phyloP scores from a whole-genome alignment of 2,888 invertebrate genomes.

The Dolichomitus sp. region DNA sequence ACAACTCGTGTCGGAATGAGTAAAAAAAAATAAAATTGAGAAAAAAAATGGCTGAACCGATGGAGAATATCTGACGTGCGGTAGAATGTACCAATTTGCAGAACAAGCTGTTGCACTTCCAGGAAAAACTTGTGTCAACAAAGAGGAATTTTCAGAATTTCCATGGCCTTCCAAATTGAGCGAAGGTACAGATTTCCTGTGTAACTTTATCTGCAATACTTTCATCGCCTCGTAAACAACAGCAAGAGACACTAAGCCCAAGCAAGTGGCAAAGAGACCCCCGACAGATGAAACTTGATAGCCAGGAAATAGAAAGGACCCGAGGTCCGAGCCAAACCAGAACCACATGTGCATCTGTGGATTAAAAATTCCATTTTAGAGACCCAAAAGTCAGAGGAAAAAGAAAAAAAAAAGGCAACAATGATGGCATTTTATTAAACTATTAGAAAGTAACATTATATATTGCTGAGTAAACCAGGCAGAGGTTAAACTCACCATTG shows the following conservation, averaged over 20 bases:
- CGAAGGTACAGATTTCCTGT: constrained; percentile 83
- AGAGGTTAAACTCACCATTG: constrained; percentile 52
- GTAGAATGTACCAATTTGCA: constrained; percentile 74
- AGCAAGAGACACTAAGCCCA: constrained; percentile 88
- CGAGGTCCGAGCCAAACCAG: constrained; percentile 90
- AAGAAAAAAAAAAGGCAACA: not conserved
- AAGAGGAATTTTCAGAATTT: constrained; percentile 85
- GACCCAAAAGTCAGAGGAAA: not conserved
- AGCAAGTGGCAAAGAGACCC: constrained; percentile 88
- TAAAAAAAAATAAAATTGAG: not conserved
- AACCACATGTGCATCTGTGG: constrained; percentile 89
- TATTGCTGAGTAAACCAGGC: not conserved
- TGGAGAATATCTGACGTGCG: not conserved
- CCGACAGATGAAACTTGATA: constrained; percentile 86
- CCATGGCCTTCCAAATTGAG: constrained; percentile 81
- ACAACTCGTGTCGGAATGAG: too few relatives aligned
- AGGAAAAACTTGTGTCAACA: constrained; percentile 82
- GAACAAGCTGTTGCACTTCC: constrained; percentile 61
- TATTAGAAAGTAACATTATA: not conserved
- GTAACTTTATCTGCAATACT: constrained; percentile 86
- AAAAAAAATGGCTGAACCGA: not conserved
- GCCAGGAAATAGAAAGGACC: constrained; percentile 90
- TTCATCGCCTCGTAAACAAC: constrained; percentile 89
- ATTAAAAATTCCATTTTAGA: constrained; percentile 29
- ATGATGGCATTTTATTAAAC: not conserved